A percentile compares a stretch with the other conserved stretches of the same genome.
Conservation (phyloP, 2,113 vertebrate species). For the Planiliza haematocheilus region DNA sequence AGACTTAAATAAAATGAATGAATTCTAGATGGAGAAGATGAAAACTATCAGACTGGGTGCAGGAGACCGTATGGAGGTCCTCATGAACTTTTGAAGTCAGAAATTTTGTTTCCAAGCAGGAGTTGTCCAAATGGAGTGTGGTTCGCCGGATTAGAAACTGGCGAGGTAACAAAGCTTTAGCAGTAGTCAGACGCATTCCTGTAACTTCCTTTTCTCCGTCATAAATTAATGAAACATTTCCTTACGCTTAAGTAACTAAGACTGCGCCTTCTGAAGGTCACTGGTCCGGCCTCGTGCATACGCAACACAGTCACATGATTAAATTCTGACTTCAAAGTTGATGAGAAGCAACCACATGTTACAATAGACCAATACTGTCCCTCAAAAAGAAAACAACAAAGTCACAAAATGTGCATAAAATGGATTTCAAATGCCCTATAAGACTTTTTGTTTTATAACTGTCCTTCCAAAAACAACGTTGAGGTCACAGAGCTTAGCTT, state of each 20-base stretch:
- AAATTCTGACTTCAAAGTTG: slow-evolving; percentile 35
- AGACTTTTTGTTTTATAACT: neutral
- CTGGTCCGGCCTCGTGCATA: too few species aligned
- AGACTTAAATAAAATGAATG: neutral
- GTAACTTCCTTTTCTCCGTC: neutral
- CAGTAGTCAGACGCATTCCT: neutral
- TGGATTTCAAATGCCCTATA: neutral
- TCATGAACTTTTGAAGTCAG: neutral
- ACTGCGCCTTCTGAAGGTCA: neutral
- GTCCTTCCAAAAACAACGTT: neutral
- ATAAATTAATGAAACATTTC: too few species aligned
- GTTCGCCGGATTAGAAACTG: too few species aligned
- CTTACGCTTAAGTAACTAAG: too few species aligned
- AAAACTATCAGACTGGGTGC: neutral
- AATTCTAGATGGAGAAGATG: neutral
- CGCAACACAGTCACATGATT: neutral
- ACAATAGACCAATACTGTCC: neutral
- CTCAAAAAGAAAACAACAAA: neutral
- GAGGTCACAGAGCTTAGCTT: neutral
- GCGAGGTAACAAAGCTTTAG: neutral
- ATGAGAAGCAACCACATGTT: neutral
- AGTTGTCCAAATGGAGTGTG: too few species aligned
- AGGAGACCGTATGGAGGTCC: neutral
- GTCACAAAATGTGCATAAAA: neutral
- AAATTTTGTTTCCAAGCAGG: neutral